Base-by-base conservation (phyloP, 1,140 invertebrate species). In the Penaeus indicus region DNA sequence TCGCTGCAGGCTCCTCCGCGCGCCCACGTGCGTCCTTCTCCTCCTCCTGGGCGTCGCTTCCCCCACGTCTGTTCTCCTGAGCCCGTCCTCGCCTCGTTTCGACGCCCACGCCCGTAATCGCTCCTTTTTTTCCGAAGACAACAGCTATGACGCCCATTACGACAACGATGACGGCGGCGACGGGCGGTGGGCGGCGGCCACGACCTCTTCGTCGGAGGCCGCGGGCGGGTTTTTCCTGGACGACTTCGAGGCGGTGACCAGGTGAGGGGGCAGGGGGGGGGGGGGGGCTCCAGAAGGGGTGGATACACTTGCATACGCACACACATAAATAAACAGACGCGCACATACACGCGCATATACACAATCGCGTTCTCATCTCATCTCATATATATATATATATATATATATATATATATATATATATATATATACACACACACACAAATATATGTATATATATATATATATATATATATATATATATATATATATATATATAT, bases 171-270 rank as follows among this genome's bases (percentile, higher is more conserved):
- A 38, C 54, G 54, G 19, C 63, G 5, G 64, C 82, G 47, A 38
- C 10, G 18, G 54, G 27, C 16, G 4, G 47, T 61, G 60, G 7
- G 32, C 80, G n/a, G 32, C 81, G 32, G 32, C 25, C 61, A 10
- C 69, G 47, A 19, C 54, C 21, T 54, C 27, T 7, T 25, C n/a
- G 60, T 88, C 63, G 4, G 67, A 38, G 54, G 25, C 64, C 0
- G 83, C 61, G 18, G 89, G 80, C 8, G 89, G 89, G 1, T 90
- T 90, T 72, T 90, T 86, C 60, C 89, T 90, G 11, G 89, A 90
- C 54, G 89, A 90, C 27, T 75, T 90, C 22, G 89, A 90, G 69
- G 84, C 89, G 22, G 89, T 86, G 21, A 90, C 89, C 25, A 90
- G 89, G 89, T 90, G 38, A 19, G 82, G 22, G 42, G 25, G n/a